These are phyloP conservation scores for Trimorus sp. DNA, from an alignment of 2,888 invertebrate species.

Conservation along the genomic window DNA sequence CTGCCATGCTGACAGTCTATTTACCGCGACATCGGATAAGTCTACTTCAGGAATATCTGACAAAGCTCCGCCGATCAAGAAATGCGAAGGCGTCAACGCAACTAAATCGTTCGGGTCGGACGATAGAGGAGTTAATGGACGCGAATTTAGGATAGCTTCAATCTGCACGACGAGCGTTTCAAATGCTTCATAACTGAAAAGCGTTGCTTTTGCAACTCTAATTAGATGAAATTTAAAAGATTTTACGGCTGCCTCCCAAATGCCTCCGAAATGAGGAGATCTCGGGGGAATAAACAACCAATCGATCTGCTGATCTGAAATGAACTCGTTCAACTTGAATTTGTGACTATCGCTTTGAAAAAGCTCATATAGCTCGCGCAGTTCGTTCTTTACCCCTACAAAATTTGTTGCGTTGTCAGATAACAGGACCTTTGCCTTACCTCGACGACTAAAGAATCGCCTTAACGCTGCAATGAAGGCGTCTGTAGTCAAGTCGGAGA, in stretches of 20 bases:
- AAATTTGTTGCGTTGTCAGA: slow-evolving; percentile 66
- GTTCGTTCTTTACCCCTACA: slow-evolving; percentile 60
- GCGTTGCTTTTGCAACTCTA: neutral
- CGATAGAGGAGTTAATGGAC: slow-evolving; percentile 1
- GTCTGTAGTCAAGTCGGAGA: slow-evolving; percentile 57
- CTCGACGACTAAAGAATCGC: slow-evolving; percentile 50
- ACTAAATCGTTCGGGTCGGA: slow-evolving; percentile 6
- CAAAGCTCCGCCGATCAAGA: neutral
- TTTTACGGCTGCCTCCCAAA: slow-evolving; percentile 15
- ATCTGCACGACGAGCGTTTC: neutral
- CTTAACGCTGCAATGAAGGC: slow-evolving; percentile 57
- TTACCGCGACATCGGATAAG: neutral
- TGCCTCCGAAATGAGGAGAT: slow-evolving; percentile 8
- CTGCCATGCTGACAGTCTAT: neutral
- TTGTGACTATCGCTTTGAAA: neutral
- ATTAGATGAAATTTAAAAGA: slow-evolving; percentile 15
- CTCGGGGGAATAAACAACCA: slow-evolving; percentile 12
- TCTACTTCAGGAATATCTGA: neutral
- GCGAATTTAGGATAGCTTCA: slow-evolving; percentile 5
- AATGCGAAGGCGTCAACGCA: slow-evolving; percentile 1
- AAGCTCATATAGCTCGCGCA: slow-evolving; percentile 35
- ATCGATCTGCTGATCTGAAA: neutral
- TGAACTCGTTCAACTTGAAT: neutral
- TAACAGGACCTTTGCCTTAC: slow-evolving; percentile 29
- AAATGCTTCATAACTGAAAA: slow-evolving; percentile 13